Conservation (phyloP, 2,888 invertebrate species). For the Mesochorus sp. region DNA sequence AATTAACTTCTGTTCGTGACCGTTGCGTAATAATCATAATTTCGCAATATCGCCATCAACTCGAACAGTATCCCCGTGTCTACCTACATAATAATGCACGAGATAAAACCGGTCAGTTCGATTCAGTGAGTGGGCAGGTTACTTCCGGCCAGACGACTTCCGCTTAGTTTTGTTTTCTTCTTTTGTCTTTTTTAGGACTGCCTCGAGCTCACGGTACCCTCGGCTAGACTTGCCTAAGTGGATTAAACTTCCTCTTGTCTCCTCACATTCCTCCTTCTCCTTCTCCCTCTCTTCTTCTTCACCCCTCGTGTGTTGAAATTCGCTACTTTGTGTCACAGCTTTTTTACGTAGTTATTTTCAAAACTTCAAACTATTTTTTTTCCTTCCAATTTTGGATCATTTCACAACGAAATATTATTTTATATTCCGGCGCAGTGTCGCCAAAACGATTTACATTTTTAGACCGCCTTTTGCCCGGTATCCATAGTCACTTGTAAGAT, state of each 20-base stretch:
- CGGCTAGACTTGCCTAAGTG: background rate
- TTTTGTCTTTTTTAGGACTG: conserved; percentile 5
- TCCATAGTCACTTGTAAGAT: conserved; percentile 25
- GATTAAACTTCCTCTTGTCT: background rate
- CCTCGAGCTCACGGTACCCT: background rate
- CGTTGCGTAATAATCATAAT: conserved; percentile 1
- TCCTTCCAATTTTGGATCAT: background rate
- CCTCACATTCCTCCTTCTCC: too few species aligned
- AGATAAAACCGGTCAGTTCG: conserved; percentile 29
- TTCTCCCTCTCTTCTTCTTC: too few species aligned
- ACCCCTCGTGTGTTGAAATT: conserved; percentile 1
- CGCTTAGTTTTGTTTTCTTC: conserved; percentile 28
- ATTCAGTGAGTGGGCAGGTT: conserved; percentile 38
- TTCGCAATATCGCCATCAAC: background rate
- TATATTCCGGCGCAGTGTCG: background rate
- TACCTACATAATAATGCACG: conserved; percentile 1
- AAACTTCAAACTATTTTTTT: background rate
- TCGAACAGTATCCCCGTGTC: background rate
- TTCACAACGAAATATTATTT: background rate
- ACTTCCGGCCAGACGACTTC: conserved; percentile 56
- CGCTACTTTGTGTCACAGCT: background rate
- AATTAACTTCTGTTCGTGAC: background rate
- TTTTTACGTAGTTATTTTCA: background rate
- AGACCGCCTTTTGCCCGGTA: conserved; percentile 7
- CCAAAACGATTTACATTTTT: background rate